Evolutionary conservation across 92 coral and sea anemone species (phyloP).

Genomic region (Micromussa lordhowensis): DNA sequence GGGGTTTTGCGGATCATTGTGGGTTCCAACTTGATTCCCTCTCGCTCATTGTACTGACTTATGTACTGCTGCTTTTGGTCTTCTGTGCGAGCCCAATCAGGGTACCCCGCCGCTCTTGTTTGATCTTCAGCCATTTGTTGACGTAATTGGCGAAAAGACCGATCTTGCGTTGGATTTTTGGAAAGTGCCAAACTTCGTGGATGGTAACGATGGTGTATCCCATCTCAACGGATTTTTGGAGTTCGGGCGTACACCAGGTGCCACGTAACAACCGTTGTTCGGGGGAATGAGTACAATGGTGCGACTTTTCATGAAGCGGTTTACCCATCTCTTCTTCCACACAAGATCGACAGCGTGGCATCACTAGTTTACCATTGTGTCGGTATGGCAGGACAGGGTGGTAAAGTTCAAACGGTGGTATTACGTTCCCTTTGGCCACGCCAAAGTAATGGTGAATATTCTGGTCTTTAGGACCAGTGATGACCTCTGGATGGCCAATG

Average conservation of each 20-base stretch:
- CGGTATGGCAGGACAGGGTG: not conserved
- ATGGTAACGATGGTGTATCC: constrained; percentile 16
- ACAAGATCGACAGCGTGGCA: not conserved
- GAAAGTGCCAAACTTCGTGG: constrained; percentile 34
- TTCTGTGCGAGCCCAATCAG: too few species aligned
- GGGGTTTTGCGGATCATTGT: too few species aligned
- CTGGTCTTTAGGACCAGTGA: too few species aligned
- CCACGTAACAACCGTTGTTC: not conserved
- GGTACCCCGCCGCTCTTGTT: too few species aligned
- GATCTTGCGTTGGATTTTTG: too few species aligned
- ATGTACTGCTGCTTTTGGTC: too few species aligned
- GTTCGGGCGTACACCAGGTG: constrained; percentile 20
- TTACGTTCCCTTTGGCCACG: not conserved
- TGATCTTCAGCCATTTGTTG: too few species aligned
- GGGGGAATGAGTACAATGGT: not conserved
- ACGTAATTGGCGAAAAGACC: too few species aligned
- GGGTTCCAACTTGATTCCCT: too few species aligned
- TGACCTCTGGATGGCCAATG: too few species aligned
- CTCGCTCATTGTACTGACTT: too few species aligned
- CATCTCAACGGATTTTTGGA: not conserved
- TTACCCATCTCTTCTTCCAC: not conserved
- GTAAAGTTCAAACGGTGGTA: not conserved
- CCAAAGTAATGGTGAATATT: too few species aligned
- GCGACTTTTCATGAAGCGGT: not conserved
- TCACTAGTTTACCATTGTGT: not conserved